These are phyloP conservation scores for Indicator maculatus DNA, from an alignment of 2,113 vertebrate genomes.

Conservation along the genomic window DNA sequence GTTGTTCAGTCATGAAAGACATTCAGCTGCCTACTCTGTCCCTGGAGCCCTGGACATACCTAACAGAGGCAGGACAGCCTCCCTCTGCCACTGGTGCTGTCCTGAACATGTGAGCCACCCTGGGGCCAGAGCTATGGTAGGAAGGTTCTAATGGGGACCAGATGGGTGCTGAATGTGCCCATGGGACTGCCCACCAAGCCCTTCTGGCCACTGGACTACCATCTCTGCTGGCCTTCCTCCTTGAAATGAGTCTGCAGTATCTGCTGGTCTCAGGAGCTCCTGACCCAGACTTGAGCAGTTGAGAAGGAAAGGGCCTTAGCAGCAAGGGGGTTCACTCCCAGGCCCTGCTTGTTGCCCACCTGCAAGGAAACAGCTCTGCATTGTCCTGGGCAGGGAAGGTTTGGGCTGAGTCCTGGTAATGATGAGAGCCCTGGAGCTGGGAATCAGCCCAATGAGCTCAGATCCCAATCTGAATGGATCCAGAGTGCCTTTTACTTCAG, in stretches of 20 bases:
- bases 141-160: background rate
- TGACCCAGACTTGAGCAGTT: fast-evolving
- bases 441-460: background rate
- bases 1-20: background rate
- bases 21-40: background rate
- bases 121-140: background rate
- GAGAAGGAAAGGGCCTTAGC: background rate
- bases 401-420: background rate
- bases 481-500: fast-evolving
- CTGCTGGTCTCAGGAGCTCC: background rate
- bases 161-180: background rate
- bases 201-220: background rate
- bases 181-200: background rate
- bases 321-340: background rate
- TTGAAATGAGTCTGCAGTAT: background rate
- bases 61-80: background rate
- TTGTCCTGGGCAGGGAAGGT: background rate
- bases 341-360: background rate
- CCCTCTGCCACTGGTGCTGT: background rate
- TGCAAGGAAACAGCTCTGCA: background rate
- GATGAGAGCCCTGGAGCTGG: background rate
- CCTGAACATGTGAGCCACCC: background rate
- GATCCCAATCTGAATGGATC: background rate
- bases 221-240: background rate
- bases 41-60: background rate